Evolutionary conservation across 2,888 invertebrate species (phyloP), one percentile per base, ranked within the genome.

Genomic region (Hypomecis punctinalis): DNA sequence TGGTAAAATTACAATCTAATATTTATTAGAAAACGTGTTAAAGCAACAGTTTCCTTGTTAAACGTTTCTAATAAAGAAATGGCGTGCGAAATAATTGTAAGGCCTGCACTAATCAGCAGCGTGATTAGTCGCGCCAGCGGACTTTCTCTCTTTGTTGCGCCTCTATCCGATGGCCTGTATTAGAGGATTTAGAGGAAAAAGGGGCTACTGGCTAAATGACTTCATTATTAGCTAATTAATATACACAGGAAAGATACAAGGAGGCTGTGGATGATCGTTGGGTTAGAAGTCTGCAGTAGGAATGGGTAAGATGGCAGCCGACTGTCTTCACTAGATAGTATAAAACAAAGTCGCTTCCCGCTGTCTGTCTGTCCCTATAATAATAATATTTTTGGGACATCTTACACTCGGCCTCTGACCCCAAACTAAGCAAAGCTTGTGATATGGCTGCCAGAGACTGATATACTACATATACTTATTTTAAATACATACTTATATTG

Each of bases 111-210:
- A 49, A 55, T 56, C 65, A 45, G 43, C 60, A 47, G 62, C 64
- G 55, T 59, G 68, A 66, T 66, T 68, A 70, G 65, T 49, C 37
- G 37, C 58, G 52, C 58, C 39, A 45, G 47, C 53, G 51, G 36
- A 66, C 71, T 72, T 72, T 72, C 71, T 68, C 70, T 61, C 65
- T 57, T 65, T 56, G 63, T 67, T 64, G 61, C 60, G 52, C 52
- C 51, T 62, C 58, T 63, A 69, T 66, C 66, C 23, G 68, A 67
- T 69, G 56, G 58, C 33, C 45, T 43, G 63, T 52, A 37, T 46
- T 42, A 51, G 47, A 49, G 9, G 10, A n/a, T n/a, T n/a, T n/a
- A n/a, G n/a, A n/a, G 23, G 1, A 23, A 23, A 23, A 23, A 23
- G 23, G 23, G 23, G 23, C 23, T 23, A 23, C 56, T 63, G 42